phyloP scores from a whole-genome alignment of 2,888 invertebrate genomes.

The Drosophila picticornis region DNA sequence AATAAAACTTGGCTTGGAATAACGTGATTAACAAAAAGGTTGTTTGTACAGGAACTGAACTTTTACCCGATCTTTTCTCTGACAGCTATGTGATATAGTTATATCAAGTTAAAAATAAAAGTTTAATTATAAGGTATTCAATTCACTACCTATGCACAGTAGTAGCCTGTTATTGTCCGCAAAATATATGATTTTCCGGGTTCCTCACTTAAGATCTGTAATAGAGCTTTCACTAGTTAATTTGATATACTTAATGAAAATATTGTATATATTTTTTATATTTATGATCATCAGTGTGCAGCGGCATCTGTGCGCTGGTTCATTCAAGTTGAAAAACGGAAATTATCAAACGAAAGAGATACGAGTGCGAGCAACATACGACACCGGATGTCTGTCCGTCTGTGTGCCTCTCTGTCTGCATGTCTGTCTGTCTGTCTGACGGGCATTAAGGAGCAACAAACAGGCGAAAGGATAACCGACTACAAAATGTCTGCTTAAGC shows the following conservation, averaged over 20 bases:
- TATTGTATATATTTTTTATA: not conserved
- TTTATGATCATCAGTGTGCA: constrained; percentile 44
- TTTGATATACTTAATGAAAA: not conserved
- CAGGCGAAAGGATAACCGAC: constrained; percentile 60
- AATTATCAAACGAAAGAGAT: constrained; percentile 77
- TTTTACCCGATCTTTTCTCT: too few species aligned
- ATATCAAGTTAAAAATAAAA: not conserved
- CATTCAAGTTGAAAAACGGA: constrained; percentile 76
- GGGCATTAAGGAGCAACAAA: constrained; percentile 42
- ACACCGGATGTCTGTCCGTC: constrained; percentile 79
- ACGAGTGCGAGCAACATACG: constrained; percentile 71
- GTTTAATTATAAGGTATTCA: not conserved
- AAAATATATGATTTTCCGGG: not conserved
- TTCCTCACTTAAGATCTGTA: not conserved
- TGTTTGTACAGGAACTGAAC: too few species aligned
- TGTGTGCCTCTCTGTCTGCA: constrained; percentile 19
- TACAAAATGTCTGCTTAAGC: constrained; percentile 80
- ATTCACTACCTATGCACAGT: not conserved
- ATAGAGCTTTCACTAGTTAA: not conserved
- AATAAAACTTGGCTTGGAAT: too few species aligned
- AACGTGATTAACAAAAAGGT: not conserved
- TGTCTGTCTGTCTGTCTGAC: not conserved
- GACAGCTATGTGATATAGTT: too few species aligned
- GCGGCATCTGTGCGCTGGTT: constrained; percentile 41
- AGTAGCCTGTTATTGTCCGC: not conserved